These are phyloP conservation scores for Vulpes lagopus DNA, from an alignment of 2,113 vertebrate species.

Conservation along the genomic window DNA sequence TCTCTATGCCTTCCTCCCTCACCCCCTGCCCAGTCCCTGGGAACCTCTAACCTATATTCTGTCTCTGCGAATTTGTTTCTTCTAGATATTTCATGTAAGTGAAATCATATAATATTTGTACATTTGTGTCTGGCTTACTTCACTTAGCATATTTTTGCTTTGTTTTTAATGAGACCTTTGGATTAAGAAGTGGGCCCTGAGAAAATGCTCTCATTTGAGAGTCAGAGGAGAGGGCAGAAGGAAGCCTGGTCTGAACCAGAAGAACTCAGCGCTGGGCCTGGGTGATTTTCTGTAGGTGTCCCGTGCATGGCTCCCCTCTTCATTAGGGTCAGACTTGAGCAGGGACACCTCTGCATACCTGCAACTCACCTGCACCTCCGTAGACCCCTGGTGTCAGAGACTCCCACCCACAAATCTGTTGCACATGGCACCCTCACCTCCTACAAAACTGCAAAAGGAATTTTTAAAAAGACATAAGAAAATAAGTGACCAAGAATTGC, in stretches of 20 bases:
- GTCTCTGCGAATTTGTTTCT: neutral
- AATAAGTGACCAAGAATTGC: constrained; percentile 79
- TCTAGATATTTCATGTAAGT: neutral
- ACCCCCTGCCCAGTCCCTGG: neutral
- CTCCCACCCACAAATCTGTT: too few relatives aligned
- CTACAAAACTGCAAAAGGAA: constrained; percentile 65
- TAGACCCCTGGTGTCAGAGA: accelerated
- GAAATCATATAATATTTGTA: neutral
- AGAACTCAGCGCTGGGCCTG: neutral
- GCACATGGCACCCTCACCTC: neutral
- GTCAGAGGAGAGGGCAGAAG: neutral
- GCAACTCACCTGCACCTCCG: neutral
- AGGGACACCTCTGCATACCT: neutral
- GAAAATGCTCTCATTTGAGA: neutral
- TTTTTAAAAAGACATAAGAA: constrained; percentile 64
- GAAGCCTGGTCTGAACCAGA: neutral
- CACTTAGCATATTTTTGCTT: neutral
- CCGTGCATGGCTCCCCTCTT: neutral
- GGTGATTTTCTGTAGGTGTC: neutral
- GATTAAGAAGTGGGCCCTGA: neutral
- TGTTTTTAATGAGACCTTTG: constrained; percentile 35
- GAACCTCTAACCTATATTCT: neutral
- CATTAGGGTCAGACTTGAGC: neutral
- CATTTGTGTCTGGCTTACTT: neutral
- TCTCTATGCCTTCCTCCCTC: neutral